Evolutionary conservation across 2,888 invertebrate genomes (phyloP).

Genomic region (Tipula confusa): DNA sequence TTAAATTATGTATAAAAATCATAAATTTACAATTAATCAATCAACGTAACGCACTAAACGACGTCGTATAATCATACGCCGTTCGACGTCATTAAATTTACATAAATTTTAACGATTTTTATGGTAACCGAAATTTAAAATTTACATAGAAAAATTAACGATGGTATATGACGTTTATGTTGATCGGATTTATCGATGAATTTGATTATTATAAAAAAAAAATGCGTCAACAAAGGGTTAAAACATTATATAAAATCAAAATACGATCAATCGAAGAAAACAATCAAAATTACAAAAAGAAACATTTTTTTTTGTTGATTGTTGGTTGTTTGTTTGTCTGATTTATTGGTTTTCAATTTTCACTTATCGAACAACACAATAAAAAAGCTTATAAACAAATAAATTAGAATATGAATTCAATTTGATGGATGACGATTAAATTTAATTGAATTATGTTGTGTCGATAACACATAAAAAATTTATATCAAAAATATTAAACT

Average conservation of each 20-base stretch:
- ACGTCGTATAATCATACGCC: background rate
- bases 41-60: background rate
- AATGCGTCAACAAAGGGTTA: background rate
- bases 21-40: slow-evolving; percentile 20
- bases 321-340: background rate
- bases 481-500: too few species aligned
- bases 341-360: slow-evolving; percentile 16
- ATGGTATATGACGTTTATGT: background rate
- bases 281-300: background rate
- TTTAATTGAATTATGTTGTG: slow-evolving; percentile 12
- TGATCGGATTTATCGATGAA: background rate
- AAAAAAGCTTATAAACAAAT: background rate
- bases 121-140: background rate
- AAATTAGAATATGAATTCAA: background rate
- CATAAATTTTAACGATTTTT: background rate
- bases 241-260: background rate
- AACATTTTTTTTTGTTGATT: background rate
- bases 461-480: too few species aligned
- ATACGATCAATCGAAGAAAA: background rate
- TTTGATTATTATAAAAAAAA: background rate
- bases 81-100: background rate
- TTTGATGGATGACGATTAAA: slow-evolving; percentile 20
- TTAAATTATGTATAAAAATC: slow-evolving; percentile 14
- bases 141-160: too few species aligned
- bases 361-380: slow-evolving; percentile 8